Conservation (phyloP, 2,888 invertebrate genomes). For the Epistrophe grossulariae region DNA sequence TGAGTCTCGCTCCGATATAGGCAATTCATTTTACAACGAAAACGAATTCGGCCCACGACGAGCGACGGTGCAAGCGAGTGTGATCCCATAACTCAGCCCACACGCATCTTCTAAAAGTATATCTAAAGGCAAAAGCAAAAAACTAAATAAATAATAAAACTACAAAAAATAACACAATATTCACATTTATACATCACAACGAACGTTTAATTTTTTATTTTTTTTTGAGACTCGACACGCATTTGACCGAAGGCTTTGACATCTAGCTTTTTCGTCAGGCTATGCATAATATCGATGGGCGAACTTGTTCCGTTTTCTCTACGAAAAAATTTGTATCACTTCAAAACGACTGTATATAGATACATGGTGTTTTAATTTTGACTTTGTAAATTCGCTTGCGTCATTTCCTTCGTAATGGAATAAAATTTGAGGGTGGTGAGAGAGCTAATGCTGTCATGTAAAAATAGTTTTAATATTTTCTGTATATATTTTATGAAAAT, state of each 20-base stretch:
- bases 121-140: neutral
- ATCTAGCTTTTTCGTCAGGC: slow-evolving; percentile 50
- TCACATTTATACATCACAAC: slow-evolving; percentile 18
- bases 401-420: slow-evolving; percentile 58
- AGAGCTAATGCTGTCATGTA: slow-evolving; percentile 39
- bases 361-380: neutral
- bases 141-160: slow-evolving; percentile 3
- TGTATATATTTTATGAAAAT: neutral
- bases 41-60: slow-evolving; percentile 60
- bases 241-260: slow-evolving; percentile 56
- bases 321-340: neutral
- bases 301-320: slow-evolving; percentile 64
- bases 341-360: neutral
- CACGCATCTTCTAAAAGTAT: slow-evolving; percentile 31
- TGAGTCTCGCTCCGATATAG: slow-evolving; percentile 36
- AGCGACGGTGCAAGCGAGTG: neutral
- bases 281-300: slow-evolving; percentile 64
- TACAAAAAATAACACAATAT: slow-evolving; percentile 16
- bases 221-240: slow-evolving; percentile 35
- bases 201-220: too few species aligned
- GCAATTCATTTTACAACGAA: slow-evolving; percentile 57
- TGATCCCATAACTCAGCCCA: slow-evolving; percentile 60
- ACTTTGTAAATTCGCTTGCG: slow-evolving; percentile 58
- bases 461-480: slow-evolving; percentile 32
- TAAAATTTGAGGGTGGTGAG: slow-evolving; percentile 16